Conservation (phyloP, 2,888 invertebrate genomes). For the Netelia fuscicornis region DNA sequence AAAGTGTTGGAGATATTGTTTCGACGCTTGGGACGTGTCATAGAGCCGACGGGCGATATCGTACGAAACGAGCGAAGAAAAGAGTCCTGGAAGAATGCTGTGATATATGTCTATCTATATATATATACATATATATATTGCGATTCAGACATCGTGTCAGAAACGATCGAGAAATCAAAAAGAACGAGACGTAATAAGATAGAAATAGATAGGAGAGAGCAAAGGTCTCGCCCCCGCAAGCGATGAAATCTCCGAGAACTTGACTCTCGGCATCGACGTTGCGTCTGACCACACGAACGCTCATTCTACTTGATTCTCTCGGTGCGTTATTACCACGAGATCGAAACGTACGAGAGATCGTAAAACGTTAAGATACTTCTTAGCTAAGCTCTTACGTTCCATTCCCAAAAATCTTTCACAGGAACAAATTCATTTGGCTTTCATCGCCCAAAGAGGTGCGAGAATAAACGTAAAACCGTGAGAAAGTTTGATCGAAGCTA, state of each 20-base stretch:
- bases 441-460: not conserved
- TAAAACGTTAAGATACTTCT: conserved; percentile 18
- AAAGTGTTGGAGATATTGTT: conserved; percentile 46
- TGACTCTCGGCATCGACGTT: conserved; percentile 51
- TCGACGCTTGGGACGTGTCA: not conserved
- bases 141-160: not conserved
- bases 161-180: conserved; percentile 1
- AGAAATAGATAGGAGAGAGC: conserved; percentile 18
- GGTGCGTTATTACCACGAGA: conserved; percentile 20
- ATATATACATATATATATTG: not conserved
- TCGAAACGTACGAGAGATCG: conserved; percentile 6
- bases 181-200: conserved; percentile 3
- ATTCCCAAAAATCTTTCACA: conserved; percentile 23
- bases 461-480: not conserved
- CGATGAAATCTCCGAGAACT: conserved; percentile 67
- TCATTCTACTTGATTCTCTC: conserved; percentile 45
- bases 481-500: not conserved
- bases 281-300: conserved; percentile 58
- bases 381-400: not conserved
- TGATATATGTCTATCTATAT: conserved; percentile 5
- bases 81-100: not conserved
- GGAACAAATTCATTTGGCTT: conserved; percentile 1
- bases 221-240: conserved; percentile 57
- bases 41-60: conserved; percentile 15
- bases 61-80: conserved; percentile 11